phyloP scores from a whole-genome alignment of 2,888 invertebrate species.

The Tanytarsus gracilentus region DNA sequence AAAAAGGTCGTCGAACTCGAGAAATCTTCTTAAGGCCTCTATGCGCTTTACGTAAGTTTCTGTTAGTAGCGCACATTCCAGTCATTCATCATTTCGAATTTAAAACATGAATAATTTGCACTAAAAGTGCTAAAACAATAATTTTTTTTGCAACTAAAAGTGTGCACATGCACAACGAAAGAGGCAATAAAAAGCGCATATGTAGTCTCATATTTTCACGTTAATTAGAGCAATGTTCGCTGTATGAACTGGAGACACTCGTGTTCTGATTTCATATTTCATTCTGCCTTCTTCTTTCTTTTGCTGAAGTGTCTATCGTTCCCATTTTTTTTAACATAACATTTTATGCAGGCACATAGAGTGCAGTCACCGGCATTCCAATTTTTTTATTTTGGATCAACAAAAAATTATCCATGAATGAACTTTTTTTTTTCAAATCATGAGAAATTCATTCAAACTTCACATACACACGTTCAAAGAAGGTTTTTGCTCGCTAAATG shows the following conservation, averaged over 20 bases:
- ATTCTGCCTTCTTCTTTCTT: too few relatives aligned
- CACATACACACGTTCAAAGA: too few relatives aligned
- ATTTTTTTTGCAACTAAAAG: too few relatives aligned
- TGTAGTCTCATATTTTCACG: conserved; percentile 24
- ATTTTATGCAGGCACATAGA: neutral
- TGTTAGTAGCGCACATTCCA: too few relatives aligned
- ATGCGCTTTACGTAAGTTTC: too few relatives aligned
- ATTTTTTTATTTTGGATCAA: conserved; percentile 1
- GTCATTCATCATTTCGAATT: too few relatives aligned
- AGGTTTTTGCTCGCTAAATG: neutral
- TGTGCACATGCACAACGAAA: too few relatives aligned
- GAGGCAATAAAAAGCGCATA: neutral
- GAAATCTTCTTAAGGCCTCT: too few relatives aligned
- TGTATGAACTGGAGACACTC: conserved; percentile 14
- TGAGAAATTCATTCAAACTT: too few relatives aligned
- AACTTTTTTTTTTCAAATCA: too few relatives aligned
- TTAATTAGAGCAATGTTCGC: conserved; percentile 28
- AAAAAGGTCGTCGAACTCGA: too few relatives aligned
- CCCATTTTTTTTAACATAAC: neutral
- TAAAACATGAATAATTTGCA: neutral
- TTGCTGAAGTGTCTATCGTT: neutral
- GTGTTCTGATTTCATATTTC: neutral
- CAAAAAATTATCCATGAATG: neutral
- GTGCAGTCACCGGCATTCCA: neutral
- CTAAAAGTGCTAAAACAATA: neutral